A percentile compares a stretch with the other conserved stretches of the same genome.
Conservation (phyloP, 2,888 invertebrate genomes). For the Iphiclides podalirius region DNA sequence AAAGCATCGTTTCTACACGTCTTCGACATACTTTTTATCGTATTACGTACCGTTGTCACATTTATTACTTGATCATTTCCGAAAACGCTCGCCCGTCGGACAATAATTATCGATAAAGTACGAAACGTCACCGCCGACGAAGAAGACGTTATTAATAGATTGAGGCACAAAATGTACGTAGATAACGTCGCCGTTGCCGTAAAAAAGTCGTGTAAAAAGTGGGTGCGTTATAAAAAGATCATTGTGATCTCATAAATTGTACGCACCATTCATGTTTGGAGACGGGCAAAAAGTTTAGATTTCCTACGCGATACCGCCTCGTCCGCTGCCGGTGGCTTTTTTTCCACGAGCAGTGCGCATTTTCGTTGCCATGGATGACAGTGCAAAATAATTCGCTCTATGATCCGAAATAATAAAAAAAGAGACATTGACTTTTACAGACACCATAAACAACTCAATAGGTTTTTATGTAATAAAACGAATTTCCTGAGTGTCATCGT, state of each 20-base stretch:
- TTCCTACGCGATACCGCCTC: conserved; percentile 70
- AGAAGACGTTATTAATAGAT: conserved; percentile 77
- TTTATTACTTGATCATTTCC: conserved; percentile 2
- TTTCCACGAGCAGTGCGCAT: conserved; percentile 33
- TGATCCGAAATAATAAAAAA: not conserved
- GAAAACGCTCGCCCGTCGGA: conserved; percentile 17
- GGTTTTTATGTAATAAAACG: conserved; percentile 31
- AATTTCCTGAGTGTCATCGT: conserved; percentile 39
- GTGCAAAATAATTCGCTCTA: conserved; percentile 30
- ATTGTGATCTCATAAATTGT: conserved; percentile 76
- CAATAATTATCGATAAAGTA: conserved; percentile 58
- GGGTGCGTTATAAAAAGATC: conserved; percentile 69
- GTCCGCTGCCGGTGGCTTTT: conserved; percentile 64
- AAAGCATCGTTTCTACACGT: conserved; percentile 14
- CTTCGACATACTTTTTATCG: no score
- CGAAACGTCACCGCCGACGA: conserved; percentile 61
- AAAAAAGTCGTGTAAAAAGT: conserved; percentile 46
- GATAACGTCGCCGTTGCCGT: conserved; percentile 51
- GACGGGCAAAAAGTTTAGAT: conserved; percentile 63
- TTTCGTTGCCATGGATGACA: conserved; percentile 32
- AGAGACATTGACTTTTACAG: not conserved
- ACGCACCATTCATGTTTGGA: conserved; percentile 73
- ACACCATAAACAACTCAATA: conserved; percentile 23
- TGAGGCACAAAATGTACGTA: conserved; percentile 72
- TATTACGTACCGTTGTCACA: no score